A percentile compares a stretch with the other conserved stretches of the same genome.
phyloP scores from a whole-genome alignment of 2,797 vertebrate genomes.

The Crenuchus spilurus region DNA sequence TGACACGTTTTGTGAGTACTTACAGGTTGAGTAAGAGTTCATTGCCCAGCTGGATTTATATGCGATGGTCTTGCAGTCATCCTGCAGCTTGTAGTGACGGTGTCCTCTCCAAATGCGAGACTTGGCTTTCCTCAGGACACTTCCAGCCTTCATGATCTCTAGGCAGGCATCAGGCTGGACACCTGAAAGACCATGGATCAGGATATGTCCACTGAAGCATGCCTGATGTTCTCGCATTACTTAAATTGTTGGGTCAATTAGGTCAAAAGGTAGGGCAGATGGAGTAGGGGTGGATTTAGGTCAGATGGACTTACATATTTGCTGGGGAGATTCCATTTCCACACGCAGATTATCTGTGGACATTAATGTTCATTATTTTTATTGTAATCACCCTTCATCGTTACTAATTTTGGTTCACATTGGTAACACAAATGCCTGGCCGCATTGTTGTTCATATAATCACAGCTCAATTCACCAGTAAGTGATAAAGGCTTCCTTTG shows the following conservation, averaged over 20 bases:
- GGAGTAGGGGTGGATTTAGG: not conserved
- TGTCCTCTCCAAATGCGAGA: conserved; percentile 91
- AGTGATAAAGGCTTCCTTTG: not conserved
- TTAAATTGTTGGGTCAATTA: conserved; percentile 5
- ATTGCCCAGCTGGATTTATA: conserved; percentile 89
- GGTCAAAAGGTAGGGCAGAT: not conserved
- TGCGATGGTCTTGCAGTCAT: conserved; percentile 91
- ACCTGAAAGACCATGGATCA: conserved; percentile 67
- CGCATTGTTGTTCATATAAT: not conserved
- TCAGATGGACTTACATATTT: conserved; percentile 40
- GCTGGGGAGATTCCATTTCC: conserved; percentile 48
- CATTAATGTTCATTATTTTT: conserved; percentile 24
- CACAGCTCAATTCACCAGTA: not conserved
- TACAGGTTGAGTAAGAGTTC: conserved; percentile 88
- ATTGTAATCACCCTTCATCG: not conserved
- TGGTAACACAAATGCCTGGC: no score
- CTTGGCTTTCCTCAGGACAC: conserved; percentile 88
- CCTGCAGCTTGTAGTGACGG: conserved; percentile 88
- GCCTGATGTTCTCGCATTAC: not conserved
- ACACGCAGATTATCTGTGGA: conserved; percentile 30
- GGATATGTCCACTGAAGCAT: not conserved
- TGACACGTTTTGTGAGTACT: conserved; percentile 64
- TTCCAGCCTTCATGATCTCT: conserved; percentile 86
- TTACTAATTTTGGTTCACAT: no score
- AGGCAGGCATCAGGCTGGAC: conserved; percentile 79